phyloP scores from a whole-genome alignment of 53 echinoderm and acorn worm genomes.

The Actinopyga echinites region DNA sequence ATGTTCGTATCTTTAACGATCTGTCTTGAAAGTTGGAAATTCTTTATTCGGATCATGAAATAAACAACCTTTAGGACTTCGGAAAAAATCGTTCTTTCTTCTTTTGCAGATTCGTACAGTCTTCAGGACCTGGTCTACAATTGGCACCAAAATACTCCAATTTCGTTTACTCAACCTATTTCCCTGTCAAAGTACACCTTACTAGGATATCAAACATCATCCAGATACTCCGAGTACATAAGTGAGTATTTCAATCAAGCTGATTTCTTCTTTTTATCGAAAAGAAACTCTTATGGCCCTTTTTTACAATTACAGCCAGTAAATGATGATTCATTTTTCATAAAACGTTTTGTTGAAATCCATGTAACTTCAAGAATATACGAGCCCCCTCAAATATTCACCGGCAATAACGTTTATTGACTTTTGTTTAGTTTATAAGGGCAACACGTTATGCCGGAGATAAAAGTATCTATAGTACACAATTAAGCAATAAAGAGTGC shows the following conservation, averaged over 20 bases:
- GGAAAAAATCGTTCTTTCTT: background rate
- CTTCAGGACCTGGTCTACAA: background rate
- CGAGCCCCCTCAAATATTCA: too few relatives aligned
- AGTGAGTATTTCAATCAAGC: background rate
- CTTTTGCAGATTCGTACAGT: background rate
- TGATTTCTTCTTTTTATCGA: background rate
- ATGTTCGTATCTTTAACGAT: too few relatives aligned
- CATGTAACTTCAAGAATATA: too few relatives aligned
- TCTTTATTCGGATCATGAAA: too few relatives aligned
- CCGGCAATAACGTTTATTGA: too few relatives aligned
- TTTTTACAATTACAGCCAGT: background rate
- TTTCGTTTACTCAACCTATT: background rate
- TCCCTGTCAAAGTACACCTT: background rate
- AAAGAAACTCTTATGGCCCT: background rate
- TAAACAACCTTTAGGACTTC: too few relatives aligned
- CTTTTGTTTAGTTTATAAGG: too few relatives aligned
- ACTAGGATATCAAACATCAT: background rate
- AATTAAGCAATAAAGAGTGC: too few relatives aligned
- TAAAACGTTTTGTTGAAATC: too few relatives aligned
- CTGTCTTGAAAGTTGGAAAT: too few relatives aligned
- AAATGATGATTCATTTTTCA: background rate
- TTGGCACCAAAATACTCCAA: background rate
- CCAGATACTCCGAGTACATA: background rate
- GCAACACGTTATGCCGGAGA: too few relatives aligned
- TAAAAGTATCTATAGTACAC: too few relatives aligned